Percentiles rank a stretch among this genome's conserved stretches.
Evolutionary conservation across 2,888 invertebrate genomes (phyloP).

Genomic region (Suillia variegata): DNA sequence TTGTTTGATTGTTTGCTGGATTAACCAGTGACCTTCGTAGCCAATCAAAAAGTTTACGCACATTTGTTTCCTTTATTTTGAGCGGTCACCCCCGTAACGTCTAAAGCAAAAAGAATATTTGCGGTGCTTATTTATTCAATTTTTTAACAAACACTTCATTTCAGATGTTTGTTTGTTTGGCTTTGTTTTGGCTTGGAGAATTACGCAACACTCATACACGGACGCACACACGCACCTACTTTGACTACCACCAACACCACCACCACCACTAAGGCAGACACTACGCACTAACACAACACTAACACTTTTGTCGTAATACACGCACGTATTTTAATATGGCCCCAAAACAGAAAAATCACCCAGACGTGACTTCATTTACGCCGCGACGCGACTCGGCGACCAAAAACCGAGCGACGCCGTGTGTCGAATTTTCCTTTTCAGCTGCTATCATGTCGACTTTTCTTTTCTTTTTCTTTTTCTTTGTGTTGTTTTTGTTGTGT

Average conservation of each 20-base stretch:
- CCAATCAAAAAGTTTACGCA: too few relatives aligned
- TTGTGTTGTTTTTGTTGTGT: slow-evolving; percentile 1
- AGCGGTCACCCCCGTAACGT: too few relatives aligned
- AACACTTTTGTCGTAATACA: slow-evolving; percentile 33
- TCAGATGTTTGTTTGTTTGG: too few relatives aligned
- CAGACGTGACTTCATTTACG: slow-evolving; percentile 60
- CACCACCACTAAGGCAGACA: neutral
- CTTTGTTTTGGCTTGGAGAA: neutral
- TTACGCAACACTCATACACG: neutral
- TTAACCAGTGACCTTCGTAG: too few relatives aligned
- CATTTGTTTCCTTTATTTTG: too few relatives aligned
- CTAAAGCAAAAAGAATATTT: slow-evolving; percentile 17
- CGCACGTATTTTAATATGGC: slow-evolving; percentile 58
- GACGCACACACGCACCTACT: slow-evolving; percentile 9
- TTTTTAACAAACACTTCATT: neutral
- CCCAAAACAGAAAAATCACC: slow-evolving; percentile 58
- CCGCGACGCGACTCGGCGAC: too few relatives aligned
- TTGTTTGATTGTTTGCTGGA: too few relatives aligned
- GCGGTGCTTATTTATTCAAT: slow-evolving; percentile 5
- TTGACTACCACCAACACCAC: neutral
- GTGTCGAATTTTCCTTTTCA: slow-evolving; percentile 27
- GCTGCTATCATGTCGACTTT: neutral
- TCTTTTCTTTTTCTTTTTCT: slow-evolving; percentile 22
- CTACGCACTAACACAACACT: neutral
- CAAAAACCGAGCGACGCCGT: slow-evolving; percentile 28